phyloP scores from a whole-genome alignment of 2,888 invertebrate genomes.

The Cecidostiba fungosa region DNA sequence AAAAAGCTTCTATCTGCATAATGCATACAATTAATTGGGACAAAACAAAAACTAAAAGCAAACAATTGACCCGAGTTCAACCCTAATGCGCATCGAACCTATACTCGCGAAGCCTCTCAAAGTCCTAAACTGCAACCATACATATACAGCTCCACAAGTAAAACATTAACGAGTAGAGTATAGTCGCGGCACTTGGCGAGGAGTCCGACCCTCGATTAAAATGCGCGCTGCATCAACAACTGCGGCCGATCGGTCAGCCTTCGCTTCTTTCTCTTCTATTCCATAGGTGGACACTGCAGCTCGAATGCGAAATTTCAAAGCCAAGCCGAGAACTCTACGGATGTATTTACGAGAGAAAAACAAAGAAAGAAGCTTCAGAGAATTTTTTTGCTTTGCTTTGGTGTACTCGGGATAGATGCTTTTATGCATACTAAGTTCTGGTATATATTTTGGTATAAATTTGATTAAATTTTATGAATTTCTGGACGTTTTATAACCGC shows the following conservation, averaged over 20 bases:
- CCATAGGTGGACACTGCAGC: conserved; percentile 65
- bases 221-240: conserved; percentile 71
- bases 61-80: no score
- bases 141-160: background rate
- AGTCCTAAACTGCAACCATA: background rate
- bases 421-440: background rate
- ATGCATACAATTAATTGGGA: no score
- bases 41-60: no score
- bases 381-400: background rate
- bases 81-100: no score
- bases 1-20: no score
- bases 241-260: conserved; percentile 59
- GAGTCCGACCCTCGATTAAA: conserved; percentile 67
- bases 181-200: background rate
- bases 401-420: background rate
- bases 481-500: no score
- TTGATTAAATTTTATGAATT: no score
- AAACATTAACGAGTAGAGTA: background rate
- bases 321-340: background rate
- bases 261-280: conserved; percentile 66
- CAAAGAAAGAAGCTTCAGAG: background rate
- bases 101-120: background rate
- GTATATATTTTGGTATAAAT: no score
- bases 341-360: background rate
- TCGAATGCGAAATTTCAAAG: conserved; percentile 67